phyloP scores from a whole-genome alignment of 1,140 invertebrate species.

The Drosophila lacteicornis region DNA sequence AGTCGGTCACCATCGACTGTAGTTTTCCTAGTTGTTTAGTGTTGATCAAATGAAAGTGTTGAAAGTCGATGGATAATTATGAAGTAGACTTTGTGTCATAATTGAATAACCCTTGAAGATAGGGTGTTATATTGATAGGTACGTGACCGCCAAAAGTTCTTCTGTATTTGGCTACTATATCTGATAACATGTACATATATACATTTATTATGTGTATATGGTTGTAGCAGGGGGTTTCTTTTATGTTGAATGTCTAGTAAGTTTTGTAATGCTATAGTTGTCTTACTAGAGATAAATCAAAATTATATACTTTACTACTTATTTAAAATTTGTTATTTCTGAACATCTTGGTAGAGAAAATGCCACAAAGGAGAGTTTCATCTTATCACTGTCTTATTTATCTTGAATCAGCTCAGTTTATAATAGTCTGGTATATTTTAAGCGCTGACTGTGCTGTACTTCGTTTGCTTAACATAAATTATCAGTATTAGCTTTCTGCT shows the following conservation, averaged over 20 bases:
- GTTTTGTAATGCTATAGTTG: neutral
- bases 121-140: slow-evolving; percentile 2
- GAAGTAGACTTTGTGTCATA: neutral
- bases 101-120: neutral
- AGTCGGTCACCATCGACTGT: too few species aligned
- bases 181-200: slow-evolving; percentile 3
- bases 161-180: slow-evolving; percentile 14
- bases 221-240: neutral
- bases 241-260: slow-evolving; percentile 7
- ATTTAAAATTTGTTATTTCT: neutral
- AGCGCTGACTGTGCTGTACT: neutral
- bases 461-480: slow-evolving; percentile 38
- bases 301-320: slow-evolving; percentile 2
- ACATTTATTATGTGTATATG: neutral
- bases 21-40: neutral
- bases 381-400: neutral
- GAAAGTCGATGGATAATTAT: neutral
- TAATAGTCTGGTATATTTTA: slow-evolving; percentile 11
- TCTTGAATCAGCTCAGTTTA: slow-evolving; percentile 13
- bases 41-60: slow-evolving; percentile 5
- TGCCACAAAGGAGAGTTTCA: slow-evolving; percentile 1
- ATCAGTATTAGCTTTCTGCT: neutral
- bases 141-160: slow-evolving; percentile 16
- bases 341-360: neutral
- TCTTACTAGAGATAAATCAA: neutral